Conservation (phyloP, 2,888 invertebrate species). For the Seira sanloemensis region DNA sequence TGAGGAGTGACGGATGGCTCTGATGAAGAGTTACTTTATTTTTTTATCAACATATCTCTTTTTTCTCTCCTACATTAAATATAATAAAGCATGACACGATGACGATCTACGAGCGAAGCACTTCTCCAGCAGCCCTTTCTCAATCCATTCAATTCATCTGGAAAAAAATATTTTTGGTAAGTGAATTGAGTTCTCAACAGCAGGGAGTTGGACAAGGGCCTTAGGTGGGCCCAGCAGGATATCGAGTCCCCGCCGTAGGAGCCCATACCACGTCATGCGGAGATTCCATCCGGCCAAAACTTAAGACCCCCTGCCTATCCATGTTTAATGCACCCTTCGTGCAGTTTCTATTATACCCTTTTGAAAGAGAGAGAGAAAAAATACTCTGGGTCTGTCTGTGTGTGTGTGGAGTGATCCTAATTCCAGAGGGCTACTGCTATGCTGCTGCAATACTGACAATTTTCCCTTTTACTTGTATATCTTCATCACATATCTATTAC, state of each 20-base stretch:
- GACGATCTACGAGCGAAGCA: neutral
- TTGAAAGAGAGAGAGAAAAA: too few species aligned
- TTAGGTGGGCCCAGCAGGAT: constrained; percentile 73
- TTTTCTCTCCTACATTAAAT: neutral
- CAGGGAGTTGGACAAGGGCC: constrained; percentile 71
- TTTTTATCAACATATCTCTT: neutral
- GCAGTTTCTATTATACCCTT: constrained; percentile 59
- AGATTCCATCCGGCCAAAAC: constrained; percentile 72
- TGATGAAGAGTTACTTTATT: neutral
- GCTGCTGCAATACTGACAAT: constrained; percentile 32
- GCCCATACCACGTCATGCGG: constrained; percentile 69
- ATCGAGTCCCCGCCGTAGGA: constrained; percentile 66
- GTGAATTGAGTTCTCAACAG: constrained; percentile 74
- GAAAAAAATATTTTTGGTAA: constrained; percentile 63
- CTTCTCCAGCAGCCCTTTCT: neutral
- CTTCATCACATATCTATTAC: constrained; percentile 52
- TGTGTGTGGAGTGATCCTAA: constrained; percentile 38
- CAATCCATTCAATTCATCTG: neutral
- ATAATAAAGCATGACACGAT: neutral
- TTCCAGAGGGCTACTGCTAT: constrained; percentile 55
- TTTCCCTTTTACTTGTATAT: constrained; percentile 24
- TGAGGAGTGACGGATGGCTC: neutral
- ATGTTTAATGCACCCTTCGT: constrained; percentile 69
- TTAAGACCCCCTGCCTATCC: constrained; percentile 67
- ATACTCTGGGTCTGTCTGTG: neutral